Evolutionary conservation across 1,140 invertebrate species (phyloP).

Genomic region (Zaprionus ornatus): DNA sequence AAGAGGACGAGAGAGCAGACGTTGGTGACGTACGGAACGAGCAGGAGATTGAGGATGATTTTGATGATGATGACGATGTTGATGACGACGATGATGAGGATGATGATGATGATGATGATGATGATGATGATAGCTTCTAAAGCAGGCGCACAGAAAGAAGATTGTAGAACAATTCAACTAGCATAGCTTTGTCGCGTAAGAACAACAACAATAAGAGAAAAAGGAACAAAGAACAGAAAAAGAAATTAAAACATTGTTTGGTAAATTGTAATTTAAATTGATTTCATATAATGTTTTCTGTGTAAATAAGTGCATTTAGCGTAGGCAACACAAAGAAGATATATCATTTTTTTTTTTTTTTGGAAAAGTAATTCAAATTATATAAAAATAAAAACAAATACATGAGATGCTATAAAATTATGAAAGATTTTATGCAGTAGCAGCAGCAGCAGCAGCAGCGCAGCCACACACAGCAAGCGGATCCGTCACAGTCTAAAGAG

Average conservation of each 20-base stretch:
- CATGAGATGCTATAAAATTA: slow-evolving; percentile 19
- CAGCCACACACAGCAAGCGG: slow-evolving; percentile 57
- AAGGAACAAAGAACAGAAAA: background rate
- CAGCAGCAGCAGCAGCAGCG: too few relatives aligned
- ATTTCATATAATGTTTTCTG: slow-evolving; percentile 28
- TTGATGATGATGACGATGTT: slow-evolving; percentile 28
- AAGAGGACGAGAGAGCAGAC: slow-evolving; percentile 3
- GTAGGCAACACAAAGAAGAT: slow-evolving; percentile 35
- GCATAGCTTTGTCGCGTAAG: slow-evolving; percentile 55
- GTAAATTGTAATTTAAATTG: slow-evolving; percentile 22
- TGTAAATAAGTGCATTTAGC: slow-evolving; percentile 74
- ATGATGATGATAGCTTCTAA: slow-evolving; percentile 76
- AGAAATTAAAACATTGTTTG: background rate
- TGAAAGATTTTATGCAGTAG: slow-evolving; percentile 7
- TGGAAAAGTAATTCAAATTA: too few relatives aligned
- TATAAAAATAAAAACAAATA: background rate
- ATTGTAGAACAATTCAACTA: slow-evolving; percentile 66
- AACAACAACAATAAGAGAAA: background rate
- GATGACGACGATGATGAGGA: slow-evolving; percentile 42
- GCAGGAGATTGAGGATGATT: slow-evolving; percentile 10
- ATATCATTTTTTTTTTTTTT: too few relatives aligned
- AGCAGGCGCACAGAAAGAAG: slow-evolving; percentile 40
- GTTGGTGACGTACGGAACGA: slow-evolving; percentile 44
- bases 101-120: slow-evolving; percentile 11
- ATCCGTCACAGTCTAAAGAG: slow-evolving; percentile 64